These are phyloP conservation scores for Pteropus alecto DNA, from an alignment of 2,113 vertebrate species.

Conservation along the genomic window DNA sequence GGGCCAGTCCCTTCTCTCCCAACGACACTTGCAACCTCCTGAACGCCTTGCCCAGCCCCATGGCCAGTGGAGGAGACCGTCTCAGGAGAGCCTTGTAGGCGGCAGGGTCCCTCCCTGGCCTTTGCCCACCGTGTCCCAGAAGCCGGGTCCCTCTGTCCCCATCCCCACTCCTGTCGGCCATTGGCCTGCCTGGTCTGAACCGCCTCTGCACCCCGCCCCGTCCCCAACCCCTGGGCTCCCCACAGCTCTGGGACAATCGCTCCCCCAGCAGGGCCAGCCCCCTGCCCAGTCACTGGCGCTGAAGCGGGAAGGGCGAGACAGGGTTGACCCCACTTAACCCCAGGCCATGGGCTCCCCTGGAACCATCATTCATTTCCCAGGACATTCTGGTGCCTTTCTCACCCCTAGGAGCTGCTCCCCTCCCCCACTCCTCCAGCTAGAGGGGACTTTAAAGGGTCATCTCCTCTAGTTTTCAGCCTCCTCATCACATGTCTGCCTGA, in stretches of 20 bases:
- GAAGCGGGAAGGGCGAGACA: background rate
- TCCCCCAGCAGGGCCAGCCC: background rate
- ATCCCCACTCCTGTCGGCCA: background rate
- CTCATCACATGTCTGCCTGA: background rate
- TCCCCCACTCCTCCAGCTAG: background rate
- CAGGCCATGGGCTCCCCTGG: background rate
- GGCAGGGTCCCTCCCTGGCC: background rate
- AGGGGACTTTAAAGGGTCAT: slow-evolving; percentile 22
- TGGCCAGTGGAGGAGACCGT: background rate
- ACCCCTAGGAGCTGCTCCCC: background rate
- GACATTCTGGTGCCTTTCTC: background rate
- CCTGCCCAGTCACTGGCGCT: background rate
- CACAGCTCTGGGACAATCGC: background rate
- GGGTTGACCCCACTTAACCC: slow-evolving; percentile 58
- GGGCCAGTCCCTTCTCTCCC: background rate
- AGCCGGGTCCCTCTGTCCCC: no score
- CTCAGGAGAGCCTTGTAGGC: background rate
- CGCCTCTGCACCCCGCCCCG: background rate
- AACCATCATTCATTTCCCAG: background rate
- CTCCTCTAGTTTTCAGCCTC: background rate
- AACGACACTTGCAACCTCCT: background rate
- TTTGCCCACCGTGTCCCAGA: background rate
- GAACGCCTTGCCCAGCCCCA: background rate
- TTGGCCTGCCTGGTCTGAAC: background rate
- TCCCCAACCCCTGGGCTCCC: background rate